Evolutionary conservation across 2,888 invertebrate species (phyloP).

Genomic region (Eristalinus sepulchralis): DNA sequence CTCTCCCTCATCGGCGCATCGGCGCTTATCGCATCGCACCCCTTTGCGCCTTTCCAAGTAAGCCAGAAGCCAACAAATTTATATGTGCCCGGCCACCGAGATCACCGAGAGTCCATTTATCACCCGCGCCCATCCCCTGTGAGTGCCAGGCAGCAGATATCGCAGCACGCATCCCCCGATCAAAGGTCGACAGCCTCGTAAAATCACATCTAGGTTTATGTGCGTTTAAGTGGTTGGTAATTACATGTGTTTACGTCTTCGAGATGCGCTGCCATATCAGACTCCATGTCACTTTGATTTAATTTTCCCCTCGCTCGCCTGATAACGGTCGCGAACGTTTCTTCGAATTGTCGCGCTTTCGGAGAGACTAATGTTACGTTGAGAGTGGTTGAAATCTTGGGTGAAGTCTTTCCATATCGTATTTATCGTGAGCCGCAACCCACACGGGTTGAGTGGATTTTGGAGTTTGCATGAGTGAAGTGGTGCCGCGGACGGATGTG

Average conservation of each 20-base stretch:
- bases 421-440: background rate
- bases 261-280: background rate
- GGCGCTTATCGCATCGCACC: slow-evolving; percentile 20
- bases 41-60: background rate
- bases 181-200: slow-evolving; percentile 34
- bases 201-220: slow-evolving; percentile 45
- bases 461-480: background rate
- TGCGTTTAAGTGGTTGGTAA: slow-evolving; percentile 48
- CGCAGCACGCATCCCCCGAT: background rate
- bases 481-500: background rate
- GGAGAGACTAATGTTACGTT: background rate
- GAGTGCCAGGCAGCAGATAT: slow-evolving; percentile 10
- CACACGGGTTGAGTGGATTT: background rate
- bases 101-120: slow-evolving; percentile 19
- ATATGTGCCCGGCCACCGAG: background rate
- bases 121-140: background rate
- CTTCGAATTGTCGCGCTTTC: background rate
- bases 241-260: slow-evolving; percentile 44
- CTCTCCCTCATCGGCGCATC: background rate
- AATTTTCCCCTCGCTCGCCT: background rate
- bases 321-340: background rate
- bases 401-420: background rate
- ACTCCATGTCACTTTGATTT: slow-evolving; percentile 21
- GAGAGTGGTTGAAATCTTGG: slow-evolving; percentile 2
- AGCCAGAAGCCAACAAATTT: slow-evolving; percentile 11